Percentiles rank a stretch among this genome's conserved stretches.
phyloP scores from a whole-genome alignment of 2,888 invertebrate genomes.

The Melikaiella ostensackeni region DNA sequence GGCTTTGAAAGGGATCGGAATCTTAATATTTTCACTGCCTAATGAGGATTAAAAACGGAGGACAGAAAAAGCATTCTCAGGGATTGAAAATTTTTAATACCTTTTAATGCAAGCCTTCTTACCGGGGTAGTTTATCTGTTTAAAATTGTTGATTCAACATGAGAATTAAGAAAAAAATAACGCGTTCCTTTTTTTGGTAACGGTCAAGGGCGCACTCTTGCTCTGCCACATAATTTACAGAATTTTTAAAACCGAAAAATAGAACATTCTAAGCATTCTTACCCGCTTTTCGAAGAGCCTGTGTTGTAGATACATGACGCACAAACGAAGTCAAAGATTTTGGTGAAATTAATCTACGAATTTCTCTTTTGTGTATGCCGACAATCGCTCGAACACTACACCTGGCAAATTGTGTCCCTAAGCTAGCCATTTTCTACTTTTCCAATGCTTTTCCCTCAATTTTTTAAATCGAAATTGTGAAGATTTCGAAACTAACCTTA shows the following conservation, averaged over 20 bases:
- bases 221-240: not conserved
- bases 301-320: conserved; percentile 57
- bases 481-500: conserved; percentile 38
- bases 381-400: conserved; percentile 54
- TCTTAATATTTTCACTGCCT: too few species aligned
- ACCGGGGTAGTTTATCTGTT: too few species aligned
- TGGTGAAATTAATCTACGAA: conserved; percentile 42
- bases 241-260: not conserved
- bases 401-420: conserved; percentile 58
- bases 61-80: too few species aligned
- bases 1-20: too few species aligned
- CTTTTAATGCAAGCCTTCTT: too few species aligned
- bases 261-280: conserved; percentile 41
- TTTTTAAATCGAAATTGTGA: not conserved
- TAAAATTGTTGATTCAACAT: too few species aligned
- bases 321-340: conserved; percentile 46
- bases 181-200: too few species aligned
- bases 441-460: not conserved
- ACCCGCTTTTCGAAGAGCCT: conserved; percentile 54
- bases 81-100: too few species aligned
- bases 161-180: too few species aligned
- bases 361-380: conserved; percentile 45
- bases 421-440: conserved; percentile 62
- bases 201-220: too few species aligned
- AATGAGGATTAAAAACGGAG: too few species aligned